A percentile compares a stretch with the other conserved stretches of the same genome.
Evolutionary conservation across 2,888 invertebrate genomes (phyloP).

Genomic region (Amiota communis): DNA sequence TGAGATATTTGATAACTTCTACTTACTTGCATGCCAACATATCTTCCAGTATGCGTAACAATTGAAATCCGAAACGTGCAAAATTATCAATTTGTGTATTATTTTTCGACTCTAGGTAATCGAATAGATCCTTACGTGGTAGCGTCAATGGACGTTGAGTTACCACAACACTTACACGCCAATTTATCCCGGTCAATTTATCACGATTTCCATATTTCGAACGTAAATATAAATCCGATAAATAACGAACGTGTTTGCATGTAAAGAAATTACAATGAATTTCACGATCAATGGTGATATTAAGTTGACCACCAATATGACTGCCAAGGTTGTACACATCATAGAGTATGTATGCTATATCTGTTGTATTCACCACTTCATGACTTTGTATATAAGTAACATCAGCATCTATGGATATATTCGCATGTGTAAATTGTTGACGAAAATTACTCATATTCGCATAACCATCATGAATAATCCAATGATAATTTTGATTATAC

Average conservation of each 20-base stretch:
- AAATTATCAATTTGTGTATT: constrained; percentile 59
- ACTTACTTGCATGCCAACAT: constrained; percentile 62
- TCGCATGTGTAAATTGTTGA: constrained; percentile 52
- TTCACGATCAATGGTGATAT: constrained; percentile 63
- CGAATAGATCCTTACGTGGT: constrained; percentile 48
- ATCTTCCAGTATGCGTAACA: constrained; percentile 56
- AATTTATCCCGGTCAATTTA: constrained; percentile 59
- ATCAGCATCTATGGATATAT: constrained; percentile 68
- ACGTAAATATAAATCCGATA: constrained; percentile 56
- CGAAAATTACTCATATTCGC: constrained; percentile 44
- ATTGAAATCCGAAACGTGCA: constrained; percentile 61
- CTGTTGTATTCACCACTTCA: background rate
- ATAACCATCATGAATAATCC: constrained; percentile 61
- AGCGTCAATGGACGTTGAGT: constrained; percentile 50
- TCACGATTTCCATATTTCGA: constrained; percentile 62
- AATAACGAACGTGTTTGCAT: constrained; percentile 48
- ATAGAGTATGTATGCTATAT: constrained; percentile 50
- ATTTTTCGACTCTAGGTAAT: constrained; percentile 52
- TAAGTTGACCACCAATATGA: constrained; percentile 67
- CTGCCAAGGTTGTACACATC: constrained; percentile 72
- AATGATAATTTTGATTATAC: constrained; percentile 62
- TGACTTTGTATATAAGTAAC: constrained; percentile 53
- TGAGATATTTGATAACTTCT: background rate
- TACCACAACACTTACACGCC: constrained; percentile 66
- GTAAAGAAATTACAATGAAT: constrained; percentile 46